Conservation (phyloP, 2,113 vertebrate species). For the Vulpes lagopus region DNA sequence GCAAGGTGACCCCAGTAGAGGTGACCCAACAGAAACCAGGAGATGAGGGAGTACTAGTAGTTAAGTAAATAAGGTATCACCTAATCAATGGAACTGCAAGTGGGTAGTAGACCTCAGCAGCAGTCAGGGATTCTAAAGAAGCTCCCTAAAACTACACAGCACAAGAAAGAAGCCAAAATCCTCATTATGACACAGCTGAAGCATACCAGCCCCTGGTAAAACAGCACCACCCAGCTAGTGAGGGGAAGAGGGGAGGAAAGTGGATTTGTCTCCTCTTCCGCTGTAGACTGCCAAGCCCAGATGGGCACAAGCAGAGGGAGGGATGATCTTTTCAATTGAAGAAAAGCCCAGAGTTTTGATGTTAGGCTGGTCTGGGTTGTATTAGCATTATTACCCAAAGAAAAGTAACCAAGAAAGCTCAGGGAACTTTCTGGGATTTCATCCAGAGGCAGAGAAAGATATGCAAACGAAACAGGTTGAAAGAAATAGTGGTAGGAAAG, state of each 20-base stretch:
- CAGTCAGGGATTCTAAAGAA: background rate
- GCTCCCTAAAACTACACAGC: background rate
- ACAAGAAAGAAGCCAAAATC: background rate
- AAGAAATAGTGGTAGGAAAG: background rate
- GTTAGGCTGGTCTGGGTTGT: background rate
- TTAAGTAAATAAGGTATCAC: background rate
- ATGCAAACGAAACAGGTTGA: background rate
- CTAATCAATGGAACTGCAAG: background rate
- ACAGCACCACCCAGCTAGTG: background rate
- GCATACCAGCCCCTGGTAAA: background rate
- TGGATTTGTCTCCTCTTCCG: background rate
- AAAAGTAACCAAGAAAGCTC: background rate
- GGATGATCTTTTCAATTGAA: background rate
- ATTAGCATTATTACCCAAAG: background rate
- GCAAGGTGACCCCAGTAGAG: background rate
- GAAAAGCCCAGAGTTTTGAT: background rate
- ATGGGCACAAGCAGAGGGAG: background rate
- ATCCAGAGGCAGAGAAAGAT: background rate
- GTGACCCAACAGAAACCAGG: background rate
- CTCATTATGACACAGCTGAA: background rate
- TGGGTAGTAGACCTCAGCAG: background rate
- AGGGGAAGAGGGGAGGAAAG: background rate
- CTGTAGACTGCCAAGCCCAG: background rate
- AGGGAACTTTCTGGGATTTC: background rate
- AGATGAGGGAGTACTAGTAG: background rate